phyloP scores from a whole-genome alignment of 2,113 vertebrate species.

The Myiagra hebetior region DNA sequence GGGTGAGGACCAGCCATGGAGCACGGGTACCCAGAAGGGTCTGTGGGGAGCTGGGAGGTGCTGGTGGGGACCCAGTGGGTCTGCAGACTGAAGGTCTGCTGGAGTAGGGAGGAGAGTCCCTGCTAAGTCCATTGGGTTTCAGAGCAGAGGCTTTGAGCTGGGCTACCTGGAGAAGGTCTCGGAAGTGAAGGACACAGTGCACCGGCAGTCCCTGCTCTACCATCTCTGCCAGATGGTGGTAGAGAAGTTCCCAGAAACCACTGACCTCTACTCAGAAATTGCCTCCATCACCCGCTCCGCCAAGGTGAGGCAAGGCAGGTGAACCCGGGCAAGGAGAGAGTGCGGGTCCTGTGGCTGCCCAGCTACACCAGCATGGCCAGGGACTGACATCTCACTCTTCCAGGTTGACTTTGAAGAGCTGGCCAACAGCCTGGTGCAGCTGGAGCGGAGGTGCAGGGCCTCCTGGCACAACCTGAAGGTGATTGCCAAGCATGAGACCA shows the following conservation, averaged over 20 bases:
- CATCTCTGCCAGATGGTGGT: slow-evolving; percentile 88
- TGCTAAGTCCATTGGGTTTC: slow-evolving; percentile 21
- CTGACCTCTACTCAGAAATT: slow-evolving; percentile 93
- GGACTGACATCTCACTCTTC: neutral
- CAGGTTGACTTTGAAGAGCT: slow-evolving; percentile 94
- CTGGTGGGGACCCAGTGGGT: neutral
- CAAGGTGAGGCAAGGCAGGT: slow-evolving; percentile 76
- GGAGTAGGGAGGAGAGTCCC: neutral
- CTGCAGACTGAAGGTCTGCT: neutral
- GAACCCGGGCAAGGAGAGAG: fast-evolving
- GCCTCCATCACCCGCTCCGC: slow-evolving; percentile 87
- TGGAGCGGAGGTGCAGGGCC: slow-evolving; percentile 85
- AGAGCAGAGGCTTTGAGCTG: slow-evolving; percentile 95
- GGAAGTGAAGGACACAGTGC: slow-evolving; percentile 96
- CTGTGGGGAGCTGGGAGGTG: neutral
- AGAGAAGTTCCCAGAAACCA: slow-evolving; percentile 85
- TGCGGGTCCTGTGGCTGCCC: neutral
- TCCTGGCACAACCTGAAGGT: slow-evolving; percentile 91
- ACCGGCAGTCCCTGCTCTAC: slow-evolving; percentile 90
- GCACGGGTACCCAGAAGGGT: neutral
- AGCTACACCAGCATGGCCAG: neutral
- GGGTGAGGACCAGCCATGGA: neutral
- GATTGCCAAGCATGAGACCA: slow-evolving; percentile 87
- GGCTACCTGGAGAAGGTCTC: slow-evolving; percentile 95
- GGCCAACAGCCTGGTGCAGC: slow-evolving; percentile 85